phyloP scores from a whole-genome alignment of 2,888 invertebrate genomes.

The Tethea ocularis region DNA sequence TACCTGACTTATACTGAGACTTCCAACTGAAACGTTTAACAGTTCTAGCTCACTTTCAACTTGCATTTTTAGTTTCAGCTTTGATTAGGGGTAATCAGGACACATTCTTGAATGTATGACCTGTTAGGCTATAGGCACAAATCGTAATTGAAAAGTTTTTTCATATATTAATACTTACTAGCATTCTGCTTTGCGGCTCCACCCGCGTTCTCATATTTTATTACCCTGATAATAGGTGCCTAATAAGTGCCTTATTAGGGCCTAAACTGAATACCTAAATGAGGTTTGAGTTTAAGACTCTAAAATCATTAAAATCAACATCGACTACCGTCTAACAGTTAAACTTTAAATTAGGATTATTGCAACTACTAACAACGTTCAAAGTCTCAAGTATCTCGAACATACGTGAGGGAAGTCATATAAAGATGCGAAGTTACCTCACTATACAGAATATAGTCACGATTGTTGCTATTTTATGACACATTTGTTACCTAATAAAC shows the following conservation, averaged over 20 bases:
- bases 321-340: neutral
- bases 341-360: neutral
- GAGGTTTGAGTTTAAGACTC: too few species aligned
- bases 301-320: neutral
- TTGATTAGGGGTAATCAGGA: neutral
- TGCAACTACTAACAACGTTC: neutral
- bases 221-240: too few species aligned
- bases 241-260: too few species aligned
- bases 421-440: neutral
- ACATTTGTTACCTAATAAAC: conserved; percentile 7
- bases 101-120: neutral
- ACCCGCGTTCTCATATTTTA: too few species aligned
- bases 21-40: neutral
- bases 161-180: too few species aligned
- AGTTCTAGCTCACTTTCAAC: neutral
- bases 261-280: too few species aligned
- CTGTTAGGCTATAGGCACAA: neutral
- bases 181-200: too few species aligned
- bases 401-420: neutral
- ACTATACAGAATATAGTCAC: neutral
- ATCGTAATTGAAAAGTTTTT: too few species aligned
- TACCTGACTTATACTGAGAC: neutral
- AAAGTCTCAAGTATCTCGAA: neutral
- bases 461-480: conserved; percentile 1
- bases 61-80: neutral